A percentile compares a stretch with the other conserved stretches of the same genome.
Evolutionary conservation across 1,140 invertebrate genomes (phyloP).

Genomic region (Dufourea novaeangliae): DNA sequence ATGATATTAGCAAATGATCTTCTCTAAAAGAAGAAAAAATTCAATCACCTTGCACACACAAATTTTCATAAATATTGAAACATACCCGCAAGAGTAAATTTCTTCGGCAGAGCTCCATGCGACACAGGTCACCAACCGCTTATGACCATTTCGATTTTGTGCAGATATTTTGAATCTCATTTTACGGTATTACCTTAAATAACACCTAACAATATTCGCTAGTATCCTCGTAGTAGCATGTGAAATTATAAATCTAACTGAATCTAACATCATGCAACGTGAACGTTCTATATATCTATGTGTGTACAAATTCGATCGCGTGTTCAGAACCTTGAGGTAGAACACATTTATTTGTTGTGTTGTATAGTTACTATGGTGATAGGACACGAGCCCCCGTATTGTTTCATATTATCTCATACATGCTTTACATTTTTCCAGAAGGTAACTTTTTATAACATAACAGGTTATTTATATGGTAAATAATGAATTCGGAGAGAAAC

Average conservation of each 20-base stretch:
- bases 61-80: neutral
- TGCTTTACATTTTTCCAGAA: neutral
- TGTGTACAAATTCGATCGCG: conserved; percentile 34
- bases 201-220: neutral
- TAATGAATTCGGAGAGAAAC: neutral
- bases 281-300: conserved; percentile 20
- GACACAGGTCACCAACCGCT: conserved; percentile 91
- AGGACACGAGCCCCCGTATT: neutral
- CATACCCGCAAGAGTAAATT: conserved; percentile 92
- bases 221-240: neutral
- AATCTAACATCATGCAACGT: neutral
- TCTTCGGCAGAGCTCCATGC: conserved; percentile 96
- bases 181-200: conserved; percentile 45
- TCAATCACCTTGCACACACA: conserved; percentile 9
- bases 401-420: neutral
- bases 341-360: conserved; percentile 15
- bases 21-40: conserved; percentile 84
- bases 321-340: neutral
- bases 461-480: neutral
- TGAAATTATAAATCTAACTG: neutral
- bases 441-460: neutral
- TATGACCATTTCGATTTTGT: conserved; percentile 87
- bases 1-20: conserved; percentile 94
- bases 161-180: conserved; percentile 93
- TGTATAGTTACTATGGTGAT: conserved; percentile 29